A percentile compares a stretch with the other conserved stretches of the same genome.
Conservation (phyloP, 2,797 vertebrate genomes). For the Lagodon rhomboides region DNA sequence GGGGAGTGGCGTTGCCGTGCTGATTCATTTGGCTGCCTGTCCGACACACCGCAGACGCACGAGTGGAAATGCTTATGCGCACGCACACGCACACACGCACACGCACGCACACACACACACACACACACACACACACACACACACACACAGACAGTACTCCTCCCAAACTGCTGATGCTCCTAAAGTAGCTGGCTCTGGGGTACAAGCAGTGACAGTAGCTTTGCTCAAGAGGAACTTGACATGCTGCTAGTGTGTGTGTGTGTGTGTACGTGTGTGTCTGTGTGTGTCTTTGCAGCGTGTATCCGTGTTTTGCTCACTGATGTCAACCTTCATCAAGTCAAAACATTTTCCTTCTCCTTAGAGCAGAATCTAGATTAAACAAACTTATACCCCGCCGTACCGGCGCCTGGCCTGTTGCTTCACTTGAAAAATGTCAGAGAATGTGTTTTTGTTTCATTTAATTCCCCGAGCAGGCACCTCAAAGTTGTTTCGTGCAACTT, state of each 20-base stretch:
- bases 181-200: conserved; percentile 63
- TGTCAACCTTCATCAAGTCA: conserved; percentile 63
- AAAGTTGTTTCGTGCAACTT: neutral
- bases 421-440: conserved; percentile 20
- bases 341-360: conserved; percentile 35
- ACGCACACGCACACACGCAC: conserved; percentile 3
- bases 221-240: conserved; percentile 61
- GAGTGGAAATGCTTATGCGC: neutral
- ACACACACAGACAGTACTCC: neutral
- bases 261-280: conserved; percentile 15
- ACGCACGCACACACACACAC: conserved; percentile 1
- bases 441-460: neutral
- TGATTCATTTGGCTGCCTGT: conserved; percentile 47
- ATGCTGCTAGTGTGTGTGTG: conserved; percentile 46
- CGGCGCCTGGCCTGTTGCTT: conserved; percentile 40
- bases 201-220: conserved; percentile 64
- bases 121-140: neutral
- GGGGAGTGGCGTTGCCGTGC: conserved; percentile 32
- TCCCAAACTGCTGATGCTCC: conserved; percentile 65
- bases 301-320: conserved; percentile 43
- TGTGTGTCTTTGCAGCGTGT: conserved; percentile 18
- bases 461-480: neutral
- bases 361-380: conserved; percentile 46
- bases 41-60: conserved; percentile 27
- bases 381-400: conserved; percentile 35